Evolutionary conservation across 2,113 vertebrate genomes (phyloP), one percentile per base, ranked within the genome.

Genomic region (Ascaphus truei): DNA sequence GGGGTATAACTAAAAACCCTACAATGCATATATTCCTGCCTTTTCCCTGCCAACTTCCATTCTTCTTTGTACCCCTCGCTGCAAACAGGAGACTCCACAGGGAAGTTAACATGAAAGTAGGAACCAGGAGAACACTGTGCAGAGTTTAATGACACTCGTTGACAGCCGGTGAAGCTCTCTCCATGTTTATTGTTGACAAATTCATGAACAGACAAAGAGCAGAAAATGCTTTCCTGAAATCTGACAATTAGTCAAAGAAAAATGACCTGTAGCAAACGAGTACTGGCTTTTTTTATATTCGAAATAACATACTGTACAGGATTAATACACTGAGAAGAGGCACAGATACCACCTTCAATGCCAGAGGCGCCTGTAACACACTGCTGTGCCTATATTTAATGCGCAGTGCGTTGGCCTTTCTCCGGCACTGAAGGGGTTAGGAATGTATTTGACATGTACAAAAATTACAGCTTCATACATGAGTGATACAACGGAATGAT

Each of bases 371-470:
- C 5, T 12, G 18, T 20, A 36, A 22, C 5, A 15, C 36, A 45
- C 41, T 18, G 41, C 41, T 16, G 41, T 45, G 41, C 15, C n/a
- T n/a, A 20, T 7, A 9, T 16, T 3, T 16, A 18, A 20, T 20
- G 4, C 20, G 41, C n/a, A 45, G 16, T 18, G 41, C 5, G 26
- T 3, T n/a, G n/a, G n/a, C n/a, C n/a, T 29, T 31, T 4, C 3
- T 5, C 22, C 16, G 12, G 31, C 43, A 34, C 18, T 57, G 52
- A 16, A 36, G 41, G 31, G 55, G 66, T 22, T 26, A 36, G 66
- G 60, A 62, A 45, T 77, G 68, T 72, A 74, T 75, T 69, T 74
- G 34, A 69, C 64, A 75, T 69, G 68, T 66, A 77, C 64, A 75
- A 72, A 65, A 59, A 59, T 72, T 72, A 61, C 68, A 41, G 45